These are phyloP conservation scores for Ricordea florida DNA, from an alignment of 92 coral and sea anemone species.

Conservation along the genomic window DNA sequence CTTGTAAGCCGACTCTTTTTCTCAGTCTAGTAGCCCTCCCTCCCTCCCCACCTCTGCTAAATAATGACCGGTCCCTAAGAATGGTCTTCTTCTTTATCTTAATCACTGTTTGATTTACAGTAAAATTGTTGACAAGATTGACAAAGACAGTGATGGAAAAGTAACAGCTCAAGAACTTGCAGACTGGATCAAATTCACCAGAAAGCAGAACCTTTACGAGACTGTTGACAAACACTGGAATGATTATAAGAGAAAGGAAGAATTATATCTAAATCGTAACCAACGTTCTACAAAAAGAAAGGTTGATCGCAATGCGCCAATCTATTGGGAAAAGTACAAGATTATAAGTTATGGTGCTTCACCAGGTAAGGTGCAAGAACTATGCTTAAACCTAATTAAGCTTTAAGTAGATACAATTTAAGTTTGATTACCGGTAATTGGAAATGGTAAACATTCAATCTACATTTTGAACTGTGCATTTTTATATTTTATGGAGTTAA, in stretches of 20 bases:
- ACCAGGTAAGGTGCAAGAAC: conserved; percentile 73
- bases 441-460: too few relatives aligned
- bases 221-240: conserved; percentile 66
- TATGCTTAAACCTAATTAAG: too few relatives aligned
- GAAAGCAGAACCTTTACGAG: conserved; percentile 58
- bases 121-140: conserved; percentile 85
- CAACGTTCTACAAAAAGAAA: conserved; percentile 23
- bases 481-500: too few relatives aligned
- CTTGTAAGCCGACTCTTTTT: neutral
- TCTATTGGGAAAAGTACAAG: conserved; percentile 84
- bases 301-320: conserved; percentile 46
- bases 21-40: too few relatives aligned
- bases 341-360: conserved; percentile 79
- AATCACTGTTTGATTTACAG: conserved; percentile 44
- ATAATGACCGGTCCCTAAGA: too few relatives aligned
- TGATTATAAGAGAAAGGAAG: conserved; percentile 13
- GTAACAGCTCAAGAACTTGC: conserved; percentile 61
- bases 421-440: too few relatives aligned
- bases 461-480: too few relatives aligned
- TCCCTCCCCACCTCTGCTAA: too few relatives aligned
- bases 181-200: conserved; percentile 74
- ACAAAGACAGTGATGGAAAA: conserved; percentile 85
- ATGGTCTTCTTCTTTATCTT: neutral
- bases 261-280: neutral
- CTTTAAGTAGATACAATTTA: too few relatives aligned